Base-by-base conservation (phyloP, 2,888 invertebrate species). In the Choreutis nemorana region DNA sequence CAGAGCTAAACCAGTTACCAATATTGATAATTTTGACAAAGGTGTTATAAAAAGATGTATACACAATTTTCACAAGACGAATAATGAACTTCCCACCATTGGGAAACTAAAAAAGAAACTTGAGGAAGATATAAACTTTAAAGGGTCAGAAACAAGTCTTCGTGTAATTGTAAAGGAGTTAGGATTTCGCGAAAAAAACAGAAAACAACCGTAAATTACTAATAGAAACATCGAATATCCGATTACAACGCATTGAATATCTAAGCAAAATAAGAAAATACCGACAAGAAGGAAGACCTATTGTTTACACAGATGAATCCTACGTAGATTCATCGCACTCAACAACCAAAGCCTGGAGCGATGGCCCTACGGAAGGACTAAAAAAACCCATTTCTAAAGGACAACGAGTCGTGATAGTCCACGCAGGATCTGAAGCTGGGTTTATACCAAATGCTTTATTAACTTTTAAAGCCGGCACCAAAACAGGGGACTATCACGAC, bases 41-140 rank as follows among this genome's bases (percentile, higher is more conserved):
- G 40, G 44, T 3, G 45, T 50, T 1, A 47, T 54, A 12, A 52
- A 42, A 37, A 44, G 47, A 12, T 44, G 41, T 16, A 40, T 54
- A 4, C 48, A 55, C 22, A 53, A 49, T 32, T 53, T 44, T 23
- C 50, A 55, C 28, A 7, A 27, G 3, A 41, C 40, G 3, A 31
- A 48, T 14, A 50, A 54, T 24, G 47, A 49, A 27, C 29, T 52
- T 2, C 45, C 44, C 1, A 45, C 50, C 4, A 22, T 50, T 8
- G 29, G 22, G 8, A 41, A 41, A 22, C 26, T 52, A 4, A 23
- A 22, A 29, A 25, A 31, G 30, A 41, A 39, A 29, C 21, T 43
- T 29, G 4, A 39, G 12, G 4, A 24, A 24, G 24, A 24, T 11
- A 24, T 24, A 3, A 12, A 24, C n/a, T 48, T 48, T 29, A 4